A percentile compares a stretch with the other conserved stretches of the same genome.
Conservation (phyloP, 2,113 vertebrate species). For the Labeo catla region DNA sequence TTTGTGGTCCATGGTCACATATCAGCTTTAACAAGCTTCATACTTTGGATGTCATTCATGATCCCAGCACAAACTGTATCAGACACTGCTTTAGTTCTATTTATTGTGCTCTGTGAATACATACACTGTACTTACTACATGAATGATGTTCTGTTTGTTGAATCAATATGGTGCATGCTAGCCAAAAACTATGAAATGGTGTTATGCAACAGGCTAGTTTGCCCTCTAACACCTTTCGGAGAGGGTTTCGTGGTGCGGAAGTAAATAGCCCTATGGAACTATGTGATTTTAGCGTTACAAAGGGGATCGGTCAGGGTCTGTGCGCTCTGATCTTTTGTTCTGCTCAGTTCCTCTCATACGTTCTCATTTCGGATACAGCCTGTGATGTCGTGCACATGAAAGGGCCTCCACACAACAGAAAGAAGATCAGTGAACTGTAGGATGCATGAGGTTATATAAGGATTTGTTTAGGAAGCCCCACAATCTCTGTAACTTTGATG, state of each 20-base stretch:
- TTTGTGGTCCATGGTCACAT: no score
- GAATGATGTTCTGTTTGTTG: background rate
- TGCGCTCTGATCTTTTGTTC: constrained; percentile 37
- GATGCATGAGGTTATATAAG: constrained; percentile 47
- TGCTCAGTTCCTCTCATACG: constrained; percentile 20
- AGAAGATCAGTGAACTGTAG: constrained; percentile 43
- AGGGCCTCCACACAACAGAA: constrained; percentile 33
- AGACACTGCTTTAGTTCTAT: background rate
- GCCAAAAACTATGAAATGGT: constrained; percentile 36
- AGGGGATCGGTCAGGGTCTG: background rate
- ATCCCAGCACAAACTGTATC: background rate
- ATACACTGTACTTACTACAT: background rate
- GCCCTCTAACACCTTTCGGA: constrained; percentile 15
- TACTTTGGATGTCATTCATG: background rate
- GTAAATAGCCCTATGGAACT: constrained; percentile 3
- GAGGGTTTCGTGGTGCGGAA: constrained; percentile 12
- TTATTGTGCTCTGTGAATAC: background rate
- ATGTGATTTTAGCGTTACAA: constrained; percentile 15
- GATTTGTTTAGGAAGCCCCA: constrained; percentile 20
- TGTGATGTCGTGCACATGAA: constrained; percentile 51
- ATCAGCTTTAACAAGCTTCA: background rate
- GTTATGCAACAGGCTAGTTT: constrained; percentile 38
- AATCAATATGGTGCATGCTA: background rate
- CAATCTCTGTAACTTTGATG: constrained; percentile 44
- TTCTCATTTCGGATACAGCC: background rate